Percentiles rank a stretch among this genome's conserved stretches.
Conservation (phyloP, 2,797 vertebrate species). For the Bufotes viridis region DNA sequence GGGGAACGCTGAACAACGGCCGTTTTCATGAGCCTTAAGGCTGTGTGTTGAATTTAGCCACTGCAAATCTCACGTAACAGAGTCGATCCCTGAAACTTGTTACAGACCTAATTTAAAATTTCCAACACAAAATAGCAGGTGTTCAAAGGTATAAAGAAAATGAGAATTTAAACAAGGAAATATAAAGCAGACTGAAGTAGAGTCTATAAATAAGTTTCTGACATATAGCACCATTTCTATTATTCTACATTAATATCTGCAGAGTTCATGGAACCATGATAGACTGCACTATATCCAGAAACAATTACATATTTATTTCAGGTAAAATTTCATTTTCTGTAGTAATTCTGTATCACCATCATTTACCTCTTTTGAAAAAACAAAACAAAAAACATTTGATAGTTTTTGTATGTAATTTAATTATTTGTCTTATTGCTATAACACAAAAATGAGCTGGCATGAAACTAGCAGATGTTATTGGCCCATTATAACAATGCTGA, state of each 20-base stretch:
- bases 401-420: background rate
- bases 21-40: too few species aligned
- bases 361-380: constrained; percentile 3
- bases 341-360: background rate
- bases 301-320: background rate
- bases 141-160: background rate
- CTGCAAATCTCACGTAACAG: too few species aligned
- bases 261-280: background rate
- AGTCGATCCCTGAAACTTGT: too few species aligned
- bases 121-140: background rate
- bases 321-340: background rate
- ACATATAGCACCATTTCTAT: background rate
- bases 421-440: constrained; percentile 37
- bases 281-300: background rate
- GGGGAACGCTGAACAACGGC: too few species aligned
- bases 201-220: background rate
- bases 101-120: background rate
- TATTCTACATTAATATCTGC: background rate
- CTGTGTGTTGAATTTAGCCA: too few species aligned
- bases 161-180: background rate
- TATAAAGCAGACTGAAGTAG: background rate
- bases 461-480: constrained; percentile 38
- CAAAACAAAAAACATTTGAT: constrained; percentile 26
- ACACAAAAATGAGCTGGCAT: constrained; percentile 28
- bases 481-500: constrained; percentile 32